Evolutionary conservation across 1,140 invertebrate genomes (phyloP).

Genomic region (Andricus grossulariae): DNA sequence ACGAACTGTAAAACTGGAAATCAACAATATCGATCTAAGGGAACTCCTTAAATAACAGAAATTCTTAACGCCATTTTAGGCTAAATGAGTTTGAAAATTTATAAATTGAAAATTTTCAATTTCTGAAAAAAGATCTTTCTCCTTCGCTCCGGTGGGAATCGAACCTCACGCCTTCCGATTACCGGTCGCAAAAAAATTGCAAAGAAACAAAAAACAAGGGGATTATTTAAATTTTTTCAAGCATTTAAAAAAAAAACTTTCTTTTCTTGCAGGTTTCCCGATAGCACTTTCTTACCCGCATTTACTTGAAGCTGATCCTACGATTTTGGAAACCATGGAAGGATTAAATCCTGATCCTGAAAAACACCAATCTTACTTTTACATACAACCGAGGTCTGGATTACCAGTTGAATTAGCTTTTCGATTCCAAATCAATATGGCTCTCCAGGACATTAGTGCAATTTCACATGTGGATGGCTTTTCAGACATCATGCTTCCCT

Average conservation of each 20-base stretch:
- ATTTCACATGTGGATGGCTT: constrained; percentile 81
- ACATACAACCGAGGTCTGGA: constrained; percentile 86
- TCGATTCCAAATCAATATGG: constrained; percentile 91
- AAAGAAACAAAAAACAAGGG: no score
- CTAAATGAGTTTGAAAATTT: no score
- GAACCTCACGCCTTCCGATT: no score
- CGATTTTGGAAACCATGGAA: constrained; percentile 80
- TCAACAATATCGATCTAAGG: no score
- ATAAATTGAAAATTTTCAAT: no score
- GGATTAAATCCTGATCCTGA: constrained; percentile 82
- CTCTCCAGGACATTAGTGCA: constrained; percentile 79
- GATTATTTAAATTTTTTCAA: constrained; percentile 14
- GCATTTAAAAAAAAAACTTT: constrained; percentile 21
- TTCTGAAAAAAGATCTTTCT: no score
- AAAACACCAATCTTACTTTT: constrained; percentile 83
- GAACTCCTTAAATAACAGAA: no score
- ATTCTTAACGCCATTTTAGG: no score
- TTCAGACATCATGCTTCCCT: constrained; percentile 81
- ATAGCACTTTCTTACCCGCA: constrained; percentile 93
- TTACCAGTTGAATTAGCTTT: constrained; percentile 84
- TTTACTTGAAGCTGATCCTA: constrained; percentile 85
- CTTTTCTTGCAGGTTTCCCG: constrained; percentile 80
- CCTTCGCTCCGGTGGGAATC: no score
- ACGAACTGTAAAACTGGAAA: no score
- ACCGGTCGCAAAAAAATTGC: no score